phyloP scores from a whole-genome alignment of 2,113 vertebrate species.

The Catharus fuscescens region DNA sequence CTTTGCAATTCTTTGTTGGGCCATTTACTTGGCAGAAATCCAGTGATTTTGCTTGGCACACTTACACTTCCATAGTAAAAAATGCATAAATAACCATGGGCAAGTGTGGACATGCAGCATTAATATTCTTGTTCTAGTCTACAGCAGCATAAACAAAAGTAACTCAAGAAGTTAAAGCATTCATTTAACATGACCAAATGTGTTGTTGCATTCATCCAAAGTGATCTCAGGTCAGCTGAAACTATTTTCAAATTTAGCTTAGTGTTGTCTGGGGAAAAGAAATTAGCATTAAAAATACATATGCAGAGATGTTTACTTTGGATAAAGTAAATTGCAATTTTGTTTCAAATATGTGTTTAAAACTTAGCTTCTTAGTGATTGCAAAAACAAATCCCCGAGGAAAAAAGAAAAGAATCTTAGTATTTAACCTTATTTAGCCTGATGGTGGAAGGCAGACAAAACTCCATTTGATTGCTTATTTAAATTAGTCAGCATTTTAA shows the following conservation, averaged over 20 bases:
- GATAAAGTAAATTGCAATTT: neutral
- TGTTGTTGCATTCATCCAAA: neutral
- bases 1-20: neutral
- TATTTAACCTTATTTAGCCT: neutral
- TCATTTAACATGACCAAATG: neutral
- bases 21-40: neutral
- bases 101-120: neutral
- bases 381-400: neutral
- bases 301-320: neutral
- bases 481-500: neutral
- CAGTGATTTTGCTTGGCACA: neutral
- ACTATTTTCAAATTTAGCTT: neutral
- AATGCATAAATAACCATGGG: neutral
- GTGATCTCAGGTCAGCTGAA: neutral
- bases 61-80: neutral
- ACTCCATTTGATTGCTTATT: no score
- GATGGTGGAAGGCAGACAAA: neutral
- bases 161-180: neutral
- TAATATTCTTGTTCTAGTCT: neutral
- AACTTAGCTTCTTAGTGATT: neutral
- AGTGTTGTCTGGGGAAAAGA: neutral
- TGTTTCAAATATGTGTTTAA: neutral
- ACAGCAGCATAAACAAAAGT: neutral
- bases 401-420: neutral
- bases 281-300: neutral